These are phyloP conservation scores for Limnephilus lunatus DNA, from an alignment of 2,888 invertebrate species.

Conservation along the genomic window DNA sequence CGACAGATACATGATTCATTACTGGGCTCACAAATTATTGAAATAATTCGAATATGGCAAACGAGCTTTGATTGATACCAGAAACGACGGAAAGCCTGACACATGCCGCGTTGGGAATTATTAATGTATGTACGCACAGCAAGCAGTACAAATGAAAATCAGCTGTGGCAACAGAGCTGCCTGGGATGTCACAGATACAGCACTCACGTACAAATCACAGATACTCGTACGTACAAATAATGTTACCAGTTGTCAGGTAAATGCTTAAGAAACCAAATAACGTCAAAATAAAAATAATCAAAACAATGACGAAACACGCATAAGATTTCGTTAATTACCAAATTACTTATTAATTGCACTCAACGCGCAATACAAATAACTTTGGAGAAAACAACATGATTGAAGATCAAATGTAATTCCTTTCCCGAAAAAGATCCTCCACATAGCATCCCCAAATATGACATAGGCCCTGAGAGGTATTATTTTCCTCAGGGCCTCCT, in stretches of 20 bases:
- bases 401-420: background rate
- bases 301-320: background rate
- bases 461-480: no score
- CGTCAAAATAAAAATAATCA: background rate
- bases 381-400: background rate
- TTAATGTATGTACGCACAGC: background rate
- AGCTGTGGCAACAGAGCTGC: background rate
- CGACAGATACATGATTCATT: background rate
- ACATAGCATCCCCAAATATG: no score
- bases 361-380: background rate
- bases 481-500: no score
- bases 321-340: background rate
- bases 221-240: background rate
- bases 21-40: no score
- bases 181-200: background rate
- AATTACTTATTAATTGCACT: background rate
- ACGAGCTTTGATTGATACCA: background rate
- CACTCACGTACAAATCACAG: background rate
- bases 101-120: background rate
- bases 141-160: background rate
- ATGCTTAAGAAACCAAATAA: background rate
- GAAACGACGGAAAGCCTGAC: background rate
- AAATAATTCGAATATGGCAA: conserved; percentile 3
- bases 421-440: no score
- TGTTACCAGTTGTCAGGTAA: background rate